Base-by-base conservation (phyloP, 2,797 vertebrate species). In the Tenualosa ilisha region DNA sequence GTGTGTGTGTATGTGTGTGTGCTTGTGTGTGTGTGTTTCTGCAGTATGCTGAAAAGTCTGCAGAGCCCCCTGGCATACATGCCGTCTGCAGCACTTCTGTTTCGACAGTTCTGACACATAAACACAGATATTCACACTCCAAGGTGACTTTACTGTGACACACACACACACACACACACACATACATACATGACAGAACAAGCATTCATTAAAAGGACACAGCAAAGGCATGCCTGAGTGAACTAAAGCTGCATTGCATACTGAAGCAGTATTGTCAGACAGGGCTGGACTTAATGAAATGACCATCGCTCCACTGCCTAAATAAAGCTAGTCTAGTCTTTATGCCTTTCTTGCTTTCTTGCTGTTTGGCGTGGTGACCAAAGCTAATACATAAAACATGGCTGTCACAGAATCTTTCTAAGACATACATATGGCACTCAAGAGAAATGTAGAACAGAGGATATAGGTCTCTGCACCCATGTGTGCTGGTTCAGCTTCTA, bases 61-160 rank as follows among this genome's bases (percentile, higher is more conserved):
- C 24, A 68, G 24, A 37, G 63, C 26, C 63, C 24, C 11, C 26
- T 1, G 12, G 63, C 61, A 65, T 26, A 72, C 13, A 9, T 72
- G 68, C 68, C 20, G 17, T 43, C 68, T 75, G 68, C 68, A 20
- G 37, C 31, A 43, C 13, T 22, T 75, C 68, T 43, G 31, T 75
- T 75, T 75, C 22, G 31, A 20, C 68, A 75, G 37, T 43, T 75
- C 37, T 43, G 83, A 83, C 82, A 63, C 2, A 12, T 12, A 61
- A 22, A 83, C 54, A 63, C 17, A 37, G 2, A 83, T 2, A 83
- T 40, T 43, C 82, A 83, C 82, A 63, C 13, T 40, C 81, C 83
- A 88, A 87, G 2, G 22, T 24, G 89, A 79, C 49, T 54, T 54
- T 56, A 79, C 37, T 53, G 49, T 22, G 31, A 43, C 68, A 54